Conservation (phyloP, 2,888 invertebrate species). For the Margaritifera margaritifera region DNA sequence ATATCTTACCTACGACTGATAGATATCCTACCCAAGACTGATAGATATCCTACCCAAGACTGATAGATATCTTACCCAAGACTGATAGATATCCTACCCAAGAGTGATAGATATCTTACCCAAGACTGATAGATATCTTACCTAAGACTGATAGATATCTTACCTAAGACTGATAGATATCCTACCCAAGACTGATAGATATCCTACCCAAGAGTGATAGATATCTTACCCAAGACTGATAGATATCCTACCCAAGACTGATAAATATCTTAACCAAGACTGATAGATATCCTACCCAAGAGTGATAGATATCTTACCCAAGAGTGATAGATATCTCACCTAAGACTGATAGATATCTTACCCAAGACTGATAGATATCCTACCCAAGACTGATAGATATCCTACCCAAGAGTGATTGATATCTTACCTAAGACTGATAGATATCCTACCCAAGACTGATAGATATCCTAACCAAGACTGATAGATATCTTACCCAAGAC, state of each 20-base stretch:
- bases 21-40: background rate
- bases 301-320: background rate
- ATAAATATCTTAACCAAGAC: too few relatives aligned
- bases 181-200: background rate
- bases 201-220: too few relatives aligned
- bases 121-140: too few relatives aligned
- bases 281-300: background rate
- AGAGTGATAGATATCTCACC: too few relatives aligned
- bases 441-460: background rate
- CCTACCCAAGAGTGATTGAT: background rate
- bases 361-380: background rate
- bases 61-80: background rate
- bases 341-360: background rate
- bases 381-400: background rate
- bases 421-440: too few relatives aligned
- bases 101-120: background rate
- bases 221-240: background rate
- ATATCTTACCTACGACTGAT: too few relatives aligned
- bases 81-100: too few relatives aligned
- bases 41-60: too few relatives aligned
- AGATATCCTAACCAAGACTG: too few relatives aligned
- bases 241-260: background rate
- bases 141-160: background rate
- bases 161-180: background rate
- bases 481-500: background rate